Evolutionary conservation across 2,888 invertebrate genomes (phyloP).

Genomic region (Apotomis betuletana): DNA sequence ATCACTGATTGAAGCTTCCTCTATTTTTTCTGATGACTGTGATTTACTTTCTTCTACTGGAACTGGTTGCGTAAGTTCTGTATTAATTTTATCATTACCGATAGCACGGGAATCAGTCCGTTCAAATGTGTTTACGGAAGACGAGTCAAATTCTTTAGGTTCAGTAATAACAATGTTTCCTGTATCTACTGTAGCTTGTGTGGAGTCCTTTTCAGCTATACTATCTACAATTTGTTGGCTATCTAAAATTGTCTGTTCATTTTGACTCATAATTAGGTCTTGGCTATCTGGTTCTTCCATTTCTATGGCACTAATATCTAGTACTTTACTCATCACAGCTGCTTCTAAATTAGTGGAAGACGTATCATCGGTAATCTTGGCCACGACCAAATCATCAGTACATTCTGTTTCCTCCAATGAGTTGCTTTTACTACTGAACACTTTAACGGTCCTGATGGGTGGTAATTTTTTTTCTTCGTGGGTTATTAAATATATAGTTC

Average conservation of each 20-base stretch:
- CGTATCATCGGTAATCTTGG: conserved; percentile 58
- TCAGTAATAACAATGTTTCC: not conserved
- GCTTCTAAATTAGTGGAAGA: conserved; percentile 55
- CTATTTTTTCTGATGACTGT: not conserved
- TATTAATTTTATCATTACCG: not conserved
- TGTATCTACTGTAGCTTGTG: not conserved
- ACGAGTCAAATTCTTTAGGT: not conserved
- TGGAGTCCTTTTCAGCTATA: not conserved
- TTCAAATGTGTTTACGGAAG: not conserved
- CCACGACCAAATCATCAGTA: conserved; percentile 46
- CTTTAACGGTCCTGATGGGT: conserved; percentile 83
- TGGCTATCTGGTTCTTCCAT: not conserved
- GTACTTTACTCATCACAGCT: conserved; percentile 19
- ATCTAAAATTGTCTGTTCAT: not conserved
- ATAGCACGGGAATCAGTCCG: not conserved
- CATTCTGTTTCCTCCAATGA: conserved; percentile 66
- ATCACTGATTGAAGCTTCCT: not conserved
- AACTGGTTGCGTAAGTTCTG: not conserved
- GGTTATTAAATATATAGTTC: conserved; percentile 86
- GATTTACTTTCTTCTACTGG: not conserved
- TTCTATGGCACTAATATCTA: not conserved
- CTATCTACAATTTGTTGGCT: not conserved
- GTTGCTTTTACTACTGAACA: conserved; percentile 86
- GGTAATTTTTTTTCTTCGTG: conserved; percentile 88
- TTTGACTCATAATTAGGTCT: not conserved